phyloP scores from a whole-genome alignment of 2,797 vertebrate species.

The Todus mexicanus region DNA sequence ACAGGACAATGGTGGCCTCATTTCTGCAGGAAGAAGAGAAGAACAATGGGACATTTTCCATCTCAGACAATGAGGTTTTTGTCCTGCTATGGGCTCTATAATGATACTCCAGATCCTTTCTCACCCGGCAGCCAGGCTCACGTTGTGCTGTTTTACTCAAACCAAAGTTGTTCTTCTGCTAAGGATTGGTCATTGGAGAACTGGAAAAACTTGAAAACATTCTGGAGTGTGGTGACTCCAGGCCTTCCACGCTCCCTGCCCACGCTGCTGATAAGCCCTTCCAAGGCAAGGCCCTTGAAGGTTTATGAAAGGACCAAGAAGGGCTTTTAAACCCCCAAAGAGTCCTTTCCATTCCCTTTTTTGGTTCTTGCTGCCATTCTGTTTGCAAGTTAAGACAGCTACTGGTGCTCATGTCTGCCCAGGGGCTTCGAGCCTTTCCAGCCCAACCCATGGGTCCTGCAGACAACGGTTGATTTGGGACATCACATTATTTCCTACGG shows the following conservation, averaged over 20 bases:
- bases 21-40: neutral
- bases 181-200: neutral
- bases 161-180: neutral
- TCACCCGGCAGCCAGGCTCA: neutral
- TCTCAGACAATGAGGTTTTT: neutral
- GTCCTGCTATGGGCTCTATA: neutral
- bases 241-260: neutral
- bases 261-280: accelerated
- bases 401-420: neutral
- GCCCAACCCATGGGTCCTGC: neutral
- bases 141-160: neutral
- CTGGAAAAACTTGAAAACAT: neutral
- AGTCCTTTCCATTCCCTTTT: neutral
- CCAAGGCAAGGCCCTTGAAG: neutral
- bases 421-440: neutral
- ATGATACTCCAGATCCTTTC: neutral
- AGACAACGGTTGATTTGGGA: neutral
- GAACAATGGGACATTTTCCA: neutral
- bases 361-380: neutral
- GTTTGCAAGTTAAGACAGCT: neutral
- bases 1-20: neutral
- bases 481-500: neutral
- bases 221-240: neutral
- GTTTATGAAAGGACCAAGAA: neutral
- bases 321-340: neutral